A percentile compares a stretch with the other conserved stretches of the same genome.
Conservation (phyloP, 2,113 vertebrate genomes). For the Monopterus albus region DNA sequence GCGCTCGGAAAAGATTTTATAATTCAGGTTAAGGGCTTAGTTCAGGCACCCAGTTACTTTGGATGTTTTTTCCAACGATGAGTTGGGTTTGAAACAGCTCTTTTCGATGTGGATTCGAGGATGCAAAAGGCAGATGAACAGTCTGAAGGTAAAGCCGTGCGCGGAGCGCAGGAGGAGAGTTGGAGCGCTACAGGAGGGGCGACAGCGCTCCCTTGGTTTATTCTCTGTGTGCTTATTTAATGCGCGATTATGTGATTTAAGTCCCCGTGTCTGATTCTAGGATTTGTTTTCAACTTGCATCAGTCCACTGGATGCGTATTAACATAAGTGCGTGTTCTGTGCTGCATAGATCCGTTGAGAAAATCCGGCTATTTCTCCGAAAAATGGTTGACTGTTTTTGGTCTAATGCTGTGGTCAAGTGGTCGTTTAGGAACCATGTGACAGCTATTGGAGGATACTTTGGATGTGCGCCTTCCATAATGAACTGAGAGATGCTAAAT, state of each 20-base stretch:
- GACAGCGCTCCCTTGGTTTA: slow-evolving; percentile 46
- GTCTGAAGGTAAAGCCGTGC: slow-evolving; percentile 79
- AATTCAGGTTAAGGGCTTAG: slow-evolving; percentile 51
- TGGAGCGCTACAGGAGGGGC: slow-evolving; percentile 47
- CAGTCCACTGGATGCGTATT: neutral
- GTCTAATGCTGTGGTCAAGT: slow-evolving; percentile 14
- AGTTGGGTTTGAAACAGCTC: slow-evolving; percentile 69
- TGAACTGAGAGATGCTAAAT: neutral
- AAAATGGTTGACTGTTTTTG: slow-evolving; percentile 47
- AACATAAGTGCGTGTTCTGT: neutral
- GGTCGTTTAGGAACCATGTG: slow-evolving; percentile 6
- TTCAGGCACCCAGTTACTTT: slow-evolving; percentile 25
- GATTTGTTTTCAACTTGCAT: slow-evolving; percentile 12
- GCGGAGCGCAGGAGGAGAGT: slow-evolving; percentile 56
- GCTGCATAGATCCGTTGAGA: neutral
- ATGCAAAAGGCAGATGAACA: slow-evolving; percentile 83
- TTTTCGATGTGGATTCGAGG: slow-evolving; percentile 82
- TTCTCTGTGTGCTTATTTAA: slow-evolving; percentile 27
- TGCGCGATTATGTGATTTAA: neutral
- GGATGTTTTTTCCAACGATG: slow-evolving; percentile 57
- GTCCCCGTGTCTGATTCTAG: neutral
- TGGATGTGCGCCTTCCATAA: neutral
- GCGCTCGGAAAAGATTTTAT: slow-evolving; percentile 61
- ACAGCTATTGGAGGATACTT: slow-evolving; percentile 13
- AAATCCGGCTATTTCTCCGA: slow-evolving; percentile 16